A percentile compares a stretch with the other conserved stretches of the same genome.
phyloP scores from a whole-genome alignment of 2,888 invertebrate species.

The Andrena haemorrhoa region DNA sequence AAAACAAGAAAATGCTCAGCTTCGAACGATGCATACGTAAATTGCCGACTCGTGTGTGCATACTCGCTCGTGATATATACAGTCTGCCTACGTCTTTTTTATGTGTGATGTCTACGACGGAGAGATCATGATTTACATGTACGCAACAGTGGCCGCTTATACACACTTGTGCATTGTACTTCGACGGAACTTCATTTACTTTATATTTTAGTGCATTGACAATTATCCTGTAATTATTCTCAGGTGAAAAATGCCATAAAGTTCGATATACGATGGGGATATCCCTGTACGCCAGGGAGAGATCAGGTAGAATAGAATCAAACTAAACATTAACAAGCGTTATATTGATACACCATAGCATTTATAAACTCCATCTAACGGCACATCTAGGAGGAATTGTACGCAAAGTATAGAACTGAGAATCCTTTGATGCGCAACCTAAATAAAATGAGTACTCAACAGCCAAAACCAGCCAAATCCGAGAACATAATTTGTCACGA shows the following conservation, averaged over 20 bases:
- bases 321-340: constrained; percentile 37
- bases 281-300: constrained; percentile 15
- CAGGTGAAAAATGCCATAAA: constrained; percentile 57
- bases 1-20: constrained; percentile 42
- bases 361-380: constrained; percentile 38
- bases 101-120: constrained; percentile 39
- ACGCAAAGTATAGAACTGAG: constrained; percentile 16
- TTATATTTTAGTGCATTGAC: constrained; percentile 47
- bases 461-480: constrained; percentile 18
- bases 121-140: constrained; percentile 35
- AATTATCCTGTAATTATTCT: constrained; percentile 55
- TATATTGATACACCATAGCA: constrained; percentile 30
- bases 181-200: constrained; percentile 39
- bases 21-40: constrained; percentile 42
- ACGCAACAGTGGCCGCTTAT: constrained; percentile 15
- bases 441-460: background rate
- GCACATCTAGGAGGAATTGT: constrained; percentile 27
- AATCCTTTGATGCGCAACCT: constrained; percentile 2
- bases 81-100: constrained; percentile 50
- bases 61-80: constrained; percentile 37
- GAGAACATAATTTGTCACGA: background rate
- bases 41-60: constrained; percentile 36
- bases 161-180: constrained; percentile 39
- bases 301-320: constrained; percentile 43
- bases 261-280: constrained; percentile 47